A percentile compares a stretch with the other conserved stretches of the same genome.
These are phyloP conservation scores for Sphaerophoria rueppellii DNA, from an alignment of 2,888 invertebrate genomes.

Conservation along the genomic window DNA sequence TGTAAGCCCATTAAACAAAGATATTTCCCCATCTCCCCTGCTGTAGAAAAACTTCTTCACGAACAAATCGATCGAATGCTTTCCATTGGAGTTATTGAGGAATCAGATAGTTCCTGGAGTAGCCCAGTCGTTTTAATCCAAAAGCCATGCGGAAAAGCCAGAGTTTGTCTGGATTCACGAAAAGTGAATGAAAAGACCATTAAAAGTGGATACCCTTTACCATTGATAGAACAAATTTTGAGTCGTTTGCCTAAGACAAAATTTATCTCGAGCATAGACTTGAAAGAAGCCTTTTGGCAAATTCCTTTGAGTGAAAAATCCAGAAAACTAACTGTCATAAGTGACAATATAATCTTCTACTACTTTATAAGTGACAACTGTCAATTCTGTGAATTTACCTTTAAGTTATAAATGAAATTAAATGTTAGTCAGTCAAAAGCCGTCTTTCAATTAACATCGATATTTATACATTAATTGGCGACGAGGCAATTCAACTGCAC, in stretches of 20 bases:
- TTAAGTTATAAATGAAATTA: too few relatives aligned
- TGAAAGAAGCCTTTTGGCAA: conserved; percentile 63
- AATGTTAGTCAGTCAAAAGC: too few relatives aligned
- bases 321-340: conserved; percentile 52
- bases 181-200: conserved; percentile 75
- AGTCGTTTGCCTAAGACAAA: conserved; percentile 40
- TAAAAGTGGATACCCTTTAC: conserved; percentile 59
- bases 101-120: conserved; percentile 30
- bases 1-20: conserved; percentile 24
- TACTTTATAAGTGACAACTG: too few relatives aligned
- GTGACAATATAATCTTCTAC: too few relatives aligned
- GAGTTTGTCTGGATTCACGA: conserved; percentile 76
- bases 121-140: conserved; percentile 24
- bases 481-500: too few relatives aligned
- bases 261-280: conserved; percentile 50
- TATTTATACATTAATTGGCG: too few relatives aligned
- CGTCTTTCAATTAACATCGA: too few relatives aligned
- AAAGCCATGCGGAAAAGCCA: conserved; percentile 42
- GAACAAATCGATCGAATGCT: conserved; percentile 34
- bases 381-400: too few relatives aligned
- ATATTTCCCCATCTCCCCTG: conserved; percentile 13
- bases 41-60: conserved; percentile 30
- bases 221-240: conserved; percentile 54
- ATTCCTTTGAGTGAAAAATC: conserved; percentile 46
- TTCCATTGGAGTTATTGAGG: conserved; percentile 13